Evolutionary conservation across 53 echinoderm and acorn worm genomes (phyloP).

Genomic region (Pentamera pediparva): DNA sequence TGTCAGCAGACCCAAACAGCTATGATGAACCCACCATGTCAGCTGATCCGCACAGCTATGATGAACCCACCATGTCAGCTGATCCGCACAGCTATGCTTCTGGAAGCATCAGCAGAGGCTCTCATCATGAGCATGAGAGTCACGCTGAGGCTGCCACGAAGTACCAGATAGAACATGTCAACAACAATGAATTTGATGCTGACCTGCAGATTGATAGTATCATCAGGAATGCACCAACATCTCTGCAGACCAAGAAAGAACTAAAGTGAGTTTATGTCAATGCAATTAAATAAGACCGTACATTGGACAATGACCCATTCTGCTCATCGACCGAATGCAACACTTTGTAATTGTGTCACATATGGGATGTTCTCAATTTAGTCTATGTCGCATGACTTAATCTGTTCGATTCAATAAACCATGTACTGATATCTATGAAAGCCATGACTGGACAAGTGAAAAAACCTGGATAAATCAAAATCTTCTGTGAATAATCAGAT

Average conservation of each 20-base stretch:
- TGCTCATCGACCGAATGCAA: neutral
- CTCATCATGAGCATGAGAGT: no score
- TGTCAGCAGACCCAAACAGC: neutral
- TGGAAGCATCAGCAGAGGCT: no score
- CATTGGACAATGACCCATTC: neutral
- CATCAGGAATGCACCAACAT: conserved; percentile 27
- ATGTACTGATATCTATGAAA: no score
- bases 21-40: neutral
- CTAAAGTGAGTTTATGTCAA: conserved; percentile 13
- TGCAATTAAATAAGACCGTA: neutral
- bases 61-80: neutral
- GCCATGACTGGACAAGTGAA: no score
- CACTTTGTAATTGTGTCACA: no score
- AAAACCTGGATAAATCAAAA: no score
- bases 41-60: neutral
- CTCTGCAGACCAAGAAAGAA: conserved; percentile 19
- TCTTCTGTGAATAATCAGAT: no score
- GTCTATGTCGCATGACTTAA: no score
- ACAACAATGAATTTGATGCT: neutral
- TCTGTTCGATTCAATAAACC: no score
- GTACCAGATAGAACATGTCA: conserved; percentile 5
- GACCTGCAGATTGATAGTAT: conserved; percentile 6
- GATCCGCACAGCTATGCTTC: neutral
- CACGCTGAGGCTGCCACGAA: neutral
- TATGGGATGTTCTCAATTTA: no score